Evolutionary conservation across 2,113 vertebrate genomes (phyloP).

Genomic region (Oxygymnocypris stewartii): DNA sequence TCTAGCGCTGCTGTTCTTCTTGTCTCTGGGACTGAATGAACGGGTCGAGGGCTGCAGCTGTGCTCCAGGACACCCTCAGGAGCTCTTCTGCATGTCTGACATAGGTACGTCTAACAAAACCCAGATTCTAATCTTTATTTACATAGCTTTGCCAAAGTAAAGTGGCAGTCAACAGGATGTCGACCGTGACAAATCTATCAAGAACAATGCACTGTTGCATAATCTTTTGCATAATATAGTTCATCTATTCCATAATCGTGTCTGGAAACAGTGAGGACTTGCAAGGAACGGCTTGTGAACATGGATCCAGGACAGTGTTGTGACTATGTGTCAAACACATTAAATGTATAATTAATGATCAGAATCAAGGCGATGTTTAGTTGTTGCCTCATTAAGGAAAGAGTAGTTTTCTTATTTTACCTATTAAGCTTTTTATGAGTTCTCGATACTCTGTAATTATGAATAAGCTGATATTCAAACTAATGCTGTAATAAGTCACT

Average conservation of each 20-base stretch:
- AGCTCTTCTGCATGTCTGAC: conserved; percentile 83
- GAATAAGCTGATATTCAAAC: background rate
- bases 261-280: background rate
- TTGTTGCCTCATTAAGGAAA: background rate
- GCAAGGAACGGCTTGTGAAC: background rate
- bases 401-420: background rate
- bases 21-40: conserved; percentile 64
- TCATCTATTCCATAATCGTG: too few relatives aligned
- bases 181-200: background rate
- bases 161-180: background rate
- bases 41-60: conserved; percentile 84
- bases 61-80: conserved; percentile 82
- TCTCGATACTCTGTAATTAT: background rate
- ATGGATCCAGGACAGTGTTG: too few relatives aligned
- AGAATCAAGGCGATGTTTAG: background rate
- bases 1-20: conserved; percentile 68
- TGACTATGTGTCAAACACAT: background rate
- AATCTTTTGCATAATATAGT: background rate
- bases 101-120: conserved; percentile 79
- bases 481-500: background rate
- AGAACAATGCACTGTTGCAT: background rate
- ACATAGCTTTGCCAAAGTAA: too few relatives aligned
- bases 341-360: background rate
- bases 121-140: background rate
- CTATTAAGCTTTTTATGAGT: background rate